Evolutionary conservation across 2,888 invertebrate species (phyloP).

Genomic region (Epinotia demarniana): DNA sequence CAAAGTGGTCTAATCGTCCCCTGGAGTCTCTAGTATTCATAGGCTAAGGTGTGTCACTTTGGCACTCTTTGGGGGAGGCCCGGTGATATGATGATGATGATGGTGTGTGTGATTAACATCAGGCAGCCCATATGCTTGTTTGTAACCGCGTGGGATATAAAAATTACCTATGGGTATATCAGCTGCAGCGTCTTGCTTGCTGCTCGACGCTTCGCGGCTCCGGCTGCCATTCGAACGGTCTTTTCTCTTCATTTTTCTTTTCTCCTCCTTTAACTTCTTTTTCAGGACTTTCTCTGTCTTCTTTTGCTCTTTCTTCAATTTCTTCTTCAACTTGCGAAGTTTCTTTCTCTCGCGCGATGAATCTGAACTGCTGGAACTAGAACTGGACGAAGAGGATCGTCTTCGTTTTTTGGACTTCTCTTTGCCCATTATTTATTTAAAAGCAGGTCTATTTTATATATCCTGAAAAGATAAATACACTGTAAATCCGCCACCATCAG

Average conservation of each 20-base stretch:
- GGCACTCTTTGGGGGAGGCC: too few relatives aligned
- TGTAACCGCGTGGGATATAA: not conserved
- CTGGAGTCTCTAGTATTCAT: too few relatives aligned
- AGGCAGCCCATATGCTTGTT: too few relatives aligned
- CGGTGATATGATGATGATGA: too few relatives aligned
- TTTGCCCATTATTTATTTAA: constrained; percentile 65
- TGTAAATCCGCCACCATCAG: too few relatives aligned
- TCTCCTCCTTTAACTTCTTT: constrained; percentile 80
- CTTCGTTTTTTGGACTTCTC: constrained; percentile 75
- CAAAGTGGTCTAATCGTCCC: not conserved
- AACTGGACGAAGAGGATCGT: constrained; percentile 64
- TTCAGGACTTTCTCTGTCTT: constrained; percentile 82
- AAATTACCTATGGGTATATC: constrained; percentile 76
- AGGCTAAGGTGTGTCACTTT: too few relatives aligned
- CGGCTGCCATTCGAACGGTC: constrained; percentile 59
- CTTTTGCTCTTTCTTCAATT: constrained; percentile 81
- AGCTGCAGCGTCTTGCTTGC: constrained; percentile 59
- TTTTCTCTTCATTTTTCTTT: constrained; percentile 71
- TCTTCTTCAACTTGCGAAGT: constrained; percentile 83
- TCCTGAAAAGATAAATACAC: not conserved
- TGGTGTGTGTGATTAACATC: too few relatives aligned
- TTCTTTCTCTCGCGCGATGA: constrained; percentile 79
- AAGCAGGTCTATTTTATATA: not conserved
- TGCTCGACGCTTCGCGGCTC: constrained; percentile 55
- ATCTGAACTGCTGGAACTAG: constrained; percentile 76